phyloP scores from a whole-genome alignment of 2,888 invertebrate genomes.

The Drosophila rubida region DNA sequence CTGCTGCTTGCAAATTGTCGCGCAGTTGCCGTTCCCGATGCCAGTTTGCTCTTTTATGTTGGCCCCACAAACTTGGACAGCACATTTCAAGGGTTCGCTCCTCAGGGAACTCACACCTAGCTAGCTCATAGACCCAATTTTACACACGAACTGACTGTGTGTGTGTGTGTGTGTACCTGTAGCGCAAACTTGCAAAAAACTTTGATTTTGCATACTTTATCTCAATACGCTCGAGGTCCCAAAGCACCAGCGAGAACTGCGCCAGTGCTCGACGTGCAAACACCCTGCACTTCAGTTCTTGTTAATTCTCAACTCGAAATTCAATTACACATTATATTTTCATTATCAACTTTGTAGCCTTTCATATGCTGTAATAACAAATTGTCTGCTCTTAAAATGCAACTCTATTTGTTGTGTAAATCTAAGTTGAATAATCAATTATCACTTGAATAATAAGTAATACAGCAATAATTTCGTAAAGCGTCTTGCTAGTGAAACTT shows the following conservation, averaged over 20 bases:
- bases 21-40: conserved; percentile 1
- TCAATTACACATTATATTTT: no score
- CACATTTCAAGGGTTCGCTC: conserved; percentile 24
- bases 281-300: not conserved
- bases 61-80: conserved; percentile 1
- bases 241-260: not conserved
- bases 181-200: conserved; percentile 25
- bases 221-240: conserved; percentile 25
- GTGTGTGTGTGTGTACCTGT: conserved; percentile 13
- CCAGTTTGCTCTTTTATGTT: conserved; percentile 17
- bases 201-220: conserved; percentile 54
- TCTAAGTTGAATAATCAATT: no score
- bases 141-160: not conserved
- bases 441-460: no score
- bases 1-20: not conserved
- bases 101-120: conserved; percentile 10
- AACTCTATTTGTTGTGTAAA: no score
- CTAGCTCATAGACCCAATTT: conserved; percentile 1
- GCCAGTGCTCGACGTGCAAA: conserved; percentile 3
- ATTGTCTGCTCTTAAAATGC: no score
- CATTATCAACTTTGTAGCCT: no score
- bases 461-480: no score
- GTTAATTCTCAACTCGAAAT: no score
- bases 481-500: no score
- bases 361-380: no score